Base-by-base conservation (phyloP, 1,140 invertebrate genomes). In the Cyrtorhinus lividipennis region DNA sequence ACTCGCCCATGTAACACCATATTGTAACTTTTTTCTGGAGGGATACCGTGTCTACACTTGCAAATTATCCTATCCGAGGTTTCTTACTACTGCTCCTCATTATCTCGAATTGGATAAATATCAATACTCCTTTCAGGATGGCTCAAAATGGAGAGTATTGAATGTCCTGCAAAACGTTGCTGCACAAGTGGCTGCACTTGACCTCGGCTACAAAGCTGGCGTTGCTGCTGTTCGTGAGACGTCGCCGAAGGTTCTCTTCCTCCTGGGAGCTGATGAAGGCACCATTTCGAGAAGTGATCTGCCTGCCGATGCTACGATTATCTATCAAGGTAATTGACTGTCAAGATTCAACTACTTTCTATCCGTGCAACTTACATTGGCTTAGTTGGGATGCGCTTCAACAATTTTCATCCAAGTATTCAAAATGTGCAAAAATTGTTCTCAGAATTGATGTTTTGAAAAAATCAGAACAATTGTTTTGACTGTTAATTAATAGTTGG, bases 161-260 rank as follows among this genome's bases (percentile, higher is more conserved):
- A 97, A 97, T 74, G 81, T 97, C 22, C 78, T 97, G 18, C 93
- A 97, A 67, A 86, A 86, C 68, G 91, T 90, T 62, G 90, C 90
- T 24, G 85, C 87, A 18, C 93, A 98, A 80, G 93, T 95, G 57
- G 95, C 92, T 57, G 95, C 97, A 25, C 78, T 98, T 56, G 97
- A 99, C 78, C 73, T 98, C 58, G 96, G 96, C 38, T 98, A 95
- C 76, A 83, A 84, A 67, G 79, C 92, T 2, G 87, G 90, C 20
- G 79, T 88, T 5, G 80, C 85, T 24, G 77, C 77, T 63, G 80
- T 87, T n/a, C 74, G 85, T 25, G 74, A 87, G 64, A 73, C 74
- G 59, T 79, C 84, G 65, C 88, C 92, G 0, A 85, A 87, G 72
- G 82, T 98, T 26, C 73, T 99, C 13, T 95, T 87, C 74, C 77